Conservation (phyloP, 2,888 invertebrate species). For the Steinernema scapterisci region DNA sequence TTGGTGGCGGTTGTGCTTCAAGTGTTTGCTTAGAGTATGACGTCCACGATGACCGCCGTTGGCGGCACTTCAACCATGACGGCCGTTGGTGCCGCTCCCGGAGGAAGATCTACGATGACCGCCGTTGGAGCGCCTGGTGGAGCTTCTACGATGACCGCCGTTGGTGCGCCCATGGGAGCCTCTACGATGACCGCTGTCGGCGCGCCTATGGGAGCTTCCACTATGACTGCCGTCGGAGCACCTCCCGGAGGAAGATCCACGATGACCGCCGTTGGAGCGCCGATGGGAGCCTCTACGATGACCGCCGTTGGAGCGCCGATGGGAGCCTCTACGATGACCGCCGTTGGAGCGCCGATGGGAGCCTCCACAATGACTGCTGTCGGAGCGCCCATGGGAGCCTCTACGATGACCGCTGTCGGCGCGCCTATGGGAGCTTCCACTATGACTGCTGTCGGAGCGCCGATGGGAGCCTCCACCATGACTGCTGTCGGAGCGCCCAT, state of each 20-base stretch:
- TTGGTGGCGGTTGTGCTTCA: constrained; percentile 30
- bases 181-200: constrained; percentile 35
- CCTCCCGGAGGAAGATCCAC: not conserved
- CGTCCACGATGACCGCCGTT: constrained; percentile 38
- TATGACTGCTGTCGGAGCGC: constrained; percentile 42
- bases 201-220: not conserved
- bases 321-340: not conserved
- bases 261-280: not conserved
- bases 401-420: constrained; percentile 57
- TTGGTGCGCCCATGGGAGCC: not conserved
- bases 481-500: constrained; percentile 31
- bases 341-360: not conserved
- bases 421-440: constrained; percentile 42
- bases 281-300: constrained; percentile 27
- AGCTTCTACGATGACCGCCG: constrained; percentile 12
- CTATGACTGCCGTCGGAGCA: constrained; percentile 16
- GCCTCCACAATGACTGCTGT: constrained; percentile 44
- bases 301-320: constrained; percentile 30
- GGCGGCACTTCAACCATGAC: constrained; percentile 50
- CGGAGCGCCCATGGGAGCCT: constrained; percentile 44
- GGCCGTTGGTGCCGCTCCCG: constrained; percentile 40
- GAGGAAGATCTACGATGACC: constrained; percentile 33
- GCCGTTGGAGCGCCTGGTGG: constrained; percentile 26
- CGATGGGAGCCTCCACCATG: constrained; percentile 27
- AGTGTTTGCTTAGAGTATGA: constrained; percentile 41